Evolutionary conservation across 2,888 invertebrate species (phyloP), one percentile per base, ranked within the genome.

Genomic region (Drosophila sordidula): DNA sequence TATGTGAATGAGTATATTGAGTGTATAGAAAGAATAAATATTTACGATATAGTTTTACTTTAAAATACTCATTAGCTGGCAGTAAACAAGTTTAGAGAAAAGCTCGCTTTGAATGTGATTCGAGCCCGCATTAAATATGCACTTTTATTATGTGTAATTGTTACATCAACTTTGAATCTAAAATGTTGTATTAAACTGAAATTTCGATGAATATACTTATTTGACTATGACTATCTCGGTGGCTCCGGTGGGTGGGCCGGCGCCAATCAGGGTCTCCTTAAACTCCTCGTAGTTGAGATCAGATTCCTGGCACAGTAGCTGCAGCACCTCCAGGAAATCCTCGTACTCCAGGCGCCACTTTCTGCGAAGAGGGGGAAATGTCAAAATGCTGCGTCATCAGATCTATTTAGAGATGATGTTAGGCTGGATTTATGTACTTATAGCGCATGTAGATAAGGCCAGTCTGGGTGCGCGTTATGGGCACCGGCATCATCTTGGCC

Each of bases 341-440:
- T 90, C 82, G 22, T 70, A 90, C 41, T 89, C 89, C 54, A 90
- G 59, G 0, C 89, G 84, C 90, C 90, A 90, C 55, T 90, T 90
- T 64, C 89, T 90, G 29, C 54, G 46, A 59, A 26, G 8, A 12
- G 11, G 3, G 3, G 16, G 1, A 41, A 46, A 49, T 22, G 4
- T 4, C 6, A 14, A 22, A 9, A 14, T 47, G n/a, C n/a, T 46
- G 18, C 6, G 9, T 70, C 59, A 62, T 26, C 0, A 6, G 12
- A 14, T 34, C 25, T 11, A 18, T 18, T 32, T 41, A 22, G 11
- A 36, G 32, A 36, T 18, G n/a, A 49, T 59, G 9, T 18, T 39
- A 6, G 9, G 6, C 11, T 11, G 0, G 4, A 5, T 29, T 34
- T 25, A 26, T 16, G 36, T 70, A 86, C 90, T 87, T 90, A 14